Evolutionary conservation across 2,888 invertebrate genomes (phyloP).

Genomic region (Anthophora plumipes): DNA sequence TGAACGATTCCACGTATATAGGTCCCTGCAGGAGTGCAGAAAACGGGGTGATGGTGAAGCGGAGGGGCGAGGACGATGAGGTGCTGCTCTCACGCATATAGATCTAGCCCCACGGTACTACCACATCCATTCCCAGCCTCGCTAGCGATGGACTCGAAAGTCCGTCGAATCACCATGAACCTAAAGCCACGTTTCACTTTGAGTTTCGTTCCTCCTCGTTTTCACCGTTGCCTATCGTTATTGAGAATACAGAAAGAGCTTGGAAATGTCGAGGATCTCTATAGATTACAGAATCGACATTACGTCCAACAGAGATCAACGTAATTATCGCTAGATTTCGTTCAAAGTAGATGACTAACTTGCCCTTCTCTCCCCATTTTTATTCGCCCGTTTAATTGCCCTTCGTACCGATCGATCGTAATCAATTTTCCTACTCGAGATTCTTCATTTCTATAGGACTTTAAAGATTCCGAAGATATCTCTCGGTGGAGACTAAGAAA

Average conservation of each 20-base stretch:
- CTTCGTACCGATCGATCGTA: background rate
- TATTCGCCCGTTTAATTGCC: no score
- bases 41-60: slow-evolving; percentile 30
- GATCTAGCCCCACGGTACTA: slow-evolving; percentile 27
- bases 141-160: slow-evolving; percentile 11
- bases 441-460: no score
- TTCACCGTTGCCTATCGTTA: background rate
- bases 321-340: no score
- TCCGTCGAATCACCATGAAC: background rate
- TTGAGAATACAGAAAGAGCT: no score
- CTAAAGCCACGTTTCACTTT: background rate
- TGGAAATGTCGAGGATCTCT: no score
- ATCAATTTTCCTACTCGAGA: background rate
- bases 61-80: slow-evolving; percentile 36
- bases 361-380: no score
- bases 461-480: background rate
- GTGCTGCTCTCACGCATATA: slow-evolving; percentile 29
- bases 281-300: no score
- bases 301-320: no score
- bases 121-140: background rate
- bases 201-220: no score
- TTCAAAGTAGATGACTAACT: no score
- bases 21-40: slow-evolving; percentile 53
- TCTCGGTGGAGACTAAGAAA: background rate
- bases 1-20: slow-evolving; percentile 26